These are phyloP conservation scores for Callaeas wilsoni DNA, from an alignment of 2,113 vertebrate genomes.

Conservation along the genomic window DNA sequence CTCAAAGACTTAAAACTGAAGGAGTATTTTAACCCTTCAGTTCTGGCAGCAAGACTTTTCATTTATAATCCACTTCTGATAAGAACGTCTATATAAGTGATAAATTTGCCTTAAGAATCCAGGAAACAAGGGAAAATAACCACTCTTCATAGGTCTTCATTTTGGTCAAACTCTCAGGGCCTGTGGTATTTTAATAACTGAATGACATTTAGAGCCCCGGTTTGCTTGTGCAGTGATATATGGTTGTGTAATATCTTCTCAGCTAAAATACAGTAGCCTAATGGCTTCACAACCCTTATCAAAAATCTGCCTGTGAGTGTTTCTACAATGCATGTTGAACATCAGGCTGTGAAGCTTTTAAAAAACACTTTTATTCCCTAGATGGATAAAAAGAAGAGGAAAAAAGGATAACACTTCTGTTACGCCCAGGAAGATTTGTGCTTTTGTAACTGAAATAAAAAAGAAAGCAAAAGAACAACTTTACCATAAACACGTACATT, in stretches of 20 bases:
- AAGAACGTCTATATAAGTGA: background rate
- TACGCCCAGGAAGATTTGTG: background rate
- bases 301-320: background rate
- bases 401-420: background rate
- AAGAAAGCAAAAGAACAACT: background rate
- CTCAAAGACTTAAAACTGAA: background rate
- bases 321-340: background rate
- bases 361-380: background rate
- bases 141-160: background rate
- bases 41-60: background rate
- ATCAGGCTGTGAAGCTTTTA: background rate
- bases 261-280: background rate
- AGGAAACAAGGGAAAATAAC: background rate
- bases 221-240: background rate
- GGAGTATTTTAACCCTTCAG: background rate
- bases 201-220: slow-evolving; percentile 16
- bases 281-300: background rate
- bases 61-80: background rate
- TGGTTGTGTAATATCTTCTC: background rate
- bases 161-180: background rate
- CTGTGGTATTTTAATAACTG: slow-evolving; percentile 29
- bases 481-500: background rate
- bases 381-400: background rate
- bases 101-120: background rate
- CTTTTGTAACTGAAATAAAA: background rate